Conservation (phyloP, 2,888 invertebrate species). For the Heliconius aoede region DNA sequence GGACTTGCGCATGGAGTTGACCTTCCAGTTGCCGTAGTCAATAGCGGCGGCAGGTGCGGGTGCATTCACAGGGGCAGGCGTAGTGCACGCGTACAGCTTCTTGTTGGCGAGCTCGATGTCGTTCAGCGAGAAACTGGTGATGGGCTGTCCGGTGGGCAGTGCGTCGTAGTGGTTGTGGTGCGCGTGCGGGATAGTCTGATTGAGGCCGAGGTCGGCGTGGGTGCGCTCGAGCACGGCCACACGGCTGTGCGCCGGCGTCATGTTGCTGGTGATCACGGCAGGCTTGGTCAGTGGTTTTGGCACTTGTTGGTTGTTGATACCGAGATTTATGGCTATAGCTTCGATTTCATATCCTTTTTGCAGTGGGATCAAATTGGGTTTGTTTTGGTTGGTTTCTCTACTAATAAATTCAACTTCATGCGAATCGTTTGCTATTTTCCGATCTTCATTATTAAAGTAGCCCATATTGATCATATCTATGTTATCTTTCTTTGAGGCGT, state of each 20-base stretch:
- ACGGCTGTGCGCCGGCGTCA: slow-evolving; percentile 68
- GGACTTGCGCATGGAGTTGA: slow-evolving; percentile 69
- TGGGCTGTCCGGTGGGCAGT: slow-evolving; percentile 60
- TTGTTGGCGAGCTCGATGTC: slow-evolving; percentile 78
- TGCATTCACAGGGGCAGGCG: slow-evolving; percentile 60
- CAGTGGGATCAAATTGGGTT: slow-evolving; percentile 58
- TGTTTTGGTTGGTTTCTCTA: slow-evolving; percentile 63
- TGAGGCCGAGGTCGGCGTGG: slow-evolving; percentile 60
- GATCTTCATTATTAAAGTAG: slow-evolving; percentile 73
- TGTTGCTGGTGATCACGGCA: slow-evolving; percentile 56
- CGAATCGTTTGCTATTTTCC: slow-evolving; percentile 59
- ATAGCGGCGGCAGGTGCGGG: slow-evolving; percentile 61
- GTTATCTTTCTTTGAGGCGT: slow-evolving; percentile 66
- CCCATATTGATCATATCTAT: slow-evolving; percentile 81
- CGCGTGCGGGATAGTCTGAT: slow-evolving; percentile 68
- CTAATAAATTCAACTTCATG: slow-evolving; percentile 57
- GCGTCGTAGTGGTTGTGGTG: slow-evolving; percentile 73
- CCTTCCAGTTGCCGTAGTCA: slow-evolving; percentile 78
- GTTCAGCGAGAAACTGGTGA: slow-evolving; percentile 71
- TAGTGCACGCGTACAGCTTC: slow-evolving; percentile 69
- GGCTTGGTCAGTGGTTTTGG: slow-evolving; percentile 63
- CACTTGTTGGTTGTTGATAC: slow-evolving; percentile 67
- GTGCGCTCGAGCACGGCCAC: slow-evolving; percentile 50
- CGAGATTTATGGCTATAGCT: slow-evolving; percentile 75
- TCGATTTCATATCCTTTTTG: slow-evolving; percentile 73